Evolutionary conservation across 2,888 invertebrate genomes (phyloP).

Genomic region (Chironomus tentans): DNA sequence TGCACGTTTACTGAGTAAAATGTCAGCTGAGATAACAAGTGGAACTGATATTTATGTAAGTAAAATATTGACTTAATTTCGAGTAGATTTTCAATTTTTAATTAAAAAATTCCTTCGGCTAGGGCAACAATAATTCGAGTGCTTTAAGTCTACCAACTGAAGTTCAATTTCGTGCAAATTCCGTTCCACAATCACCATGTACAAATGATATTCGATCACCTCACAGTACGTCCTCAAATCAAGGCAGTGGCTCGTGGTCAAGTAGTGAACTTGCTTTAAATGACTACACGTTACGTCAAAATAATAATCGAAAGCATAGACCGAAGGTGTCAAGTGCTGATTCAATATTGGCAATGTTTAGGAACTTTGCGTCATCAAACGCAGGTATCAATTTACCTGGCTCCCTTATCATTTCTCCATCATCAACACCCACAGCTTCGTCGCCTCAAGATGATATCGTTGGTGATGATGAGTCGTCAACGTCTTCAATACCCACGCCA

Average conservation of each 20-base stretch:
- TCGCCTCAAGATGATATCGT: slow-evolving; percentile 64
- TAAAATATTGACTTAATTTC: slow-evolving; percentile 32
- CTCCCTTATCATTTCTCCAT: slow-evolving; percentile 55
- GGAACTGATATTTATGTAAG: slow-evolving; percentile 57
- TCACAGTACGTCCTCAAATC: slow-evolving; percentile 64
- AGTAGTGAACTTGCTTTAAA: slow-evolving; percentile 59
- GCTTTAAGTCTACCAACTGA: slow-evolving; percentile 37
- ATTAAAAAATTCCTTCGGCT: background rate
- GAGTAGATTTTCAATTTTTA: slow-evolving; percentile 29
- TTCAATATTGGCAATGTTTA: slow-evolving; percentile 69
- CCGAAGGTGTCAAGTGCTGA: slow-evolving; percentile 68
- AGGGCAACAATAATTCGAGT: slow-evolving; percentile 36
- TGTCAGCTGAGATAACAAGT: slow-evolving; percentile 68
- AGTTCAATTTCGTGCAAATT: slow-evolving; percentile 40
- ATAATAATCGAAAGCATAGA: slow-evolving; percentile 35
- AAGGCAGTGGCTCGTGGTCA: slow-evolving; percentile 68
- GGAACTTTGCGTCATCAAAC: slow-evolving; percentile 59
- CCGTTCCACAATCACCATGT: slow-evolving; percentile 55
- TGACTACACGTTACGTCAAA: slow-evolving; percentile 46
- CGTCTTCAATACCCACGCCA: slow-evolving; percentile 55
- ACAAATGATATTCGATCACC: slow-evolving; percentile 51
- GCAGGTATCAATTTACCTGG: slow-evolving; percentile 52
- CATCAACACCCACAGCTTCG: slow-evolving; percentile 63
- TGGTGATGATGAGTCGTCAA: slow-evolving; percentile 61
- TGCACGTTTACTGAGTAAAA: slow-evolving; percentile 61